These are phyloP conservation scores for Wiebesia pumilae DNA, from an alignment of 1,140 invertebrate species.

Conservation along the genomic window DNA sequence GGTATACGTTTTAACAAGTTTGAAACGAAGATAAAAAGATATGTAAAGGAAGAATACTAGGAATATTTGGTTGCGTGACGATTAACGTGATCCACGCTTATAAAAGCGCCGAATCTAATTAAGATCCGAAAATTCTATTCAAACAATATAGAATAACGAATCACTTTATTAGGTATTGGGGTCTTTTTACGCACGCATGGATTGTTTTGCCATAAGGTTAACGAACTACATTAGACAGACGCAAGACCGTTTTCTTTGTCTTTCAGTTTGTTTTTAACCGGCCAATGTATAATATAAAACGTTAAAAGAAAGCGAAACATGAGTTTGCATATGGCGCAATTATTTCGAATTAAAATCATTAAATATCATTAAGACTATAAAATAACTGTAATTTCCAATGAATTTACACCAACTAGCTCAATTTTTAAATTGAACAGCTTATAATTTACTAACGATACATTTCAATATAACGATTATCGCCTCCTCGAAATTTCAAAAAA, in stretches of 20 bases:
- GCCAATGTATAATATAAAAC: not conserved
- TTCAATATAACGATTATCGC: no score
- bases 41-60: not conserved
- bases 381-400: no score
- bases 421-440: no score
- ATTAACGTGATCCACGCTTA: not conserved
- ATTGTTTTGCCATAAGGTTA: conserved; percentile 5
- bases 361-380: no score
- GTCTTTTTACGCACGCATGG: not conserved
- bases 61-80: not conserved
- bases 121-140: not conserved
- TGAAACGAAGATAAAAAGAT: not conserved
- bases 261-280: not conserved
- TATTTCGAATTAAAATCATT: not conserved
- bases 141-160: conserved; percentile 33
- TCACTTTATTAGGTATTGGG: not conserved
- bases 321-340: not conserved
- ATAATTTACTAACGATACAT: no score
- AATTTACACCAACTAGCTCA: no score
- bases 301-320: not conserved
- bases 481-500: no score
- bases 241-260: not conserved
- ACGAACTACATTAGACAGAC: not conserved
- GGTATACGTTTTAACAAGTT: not conserved
- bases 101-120: not conserved